Percentiles rank a stretch among this genome's conserved stretches.
Conservation (phyloP, 2,113 vertebrate species). For the Amazona guildingii region DNA sequence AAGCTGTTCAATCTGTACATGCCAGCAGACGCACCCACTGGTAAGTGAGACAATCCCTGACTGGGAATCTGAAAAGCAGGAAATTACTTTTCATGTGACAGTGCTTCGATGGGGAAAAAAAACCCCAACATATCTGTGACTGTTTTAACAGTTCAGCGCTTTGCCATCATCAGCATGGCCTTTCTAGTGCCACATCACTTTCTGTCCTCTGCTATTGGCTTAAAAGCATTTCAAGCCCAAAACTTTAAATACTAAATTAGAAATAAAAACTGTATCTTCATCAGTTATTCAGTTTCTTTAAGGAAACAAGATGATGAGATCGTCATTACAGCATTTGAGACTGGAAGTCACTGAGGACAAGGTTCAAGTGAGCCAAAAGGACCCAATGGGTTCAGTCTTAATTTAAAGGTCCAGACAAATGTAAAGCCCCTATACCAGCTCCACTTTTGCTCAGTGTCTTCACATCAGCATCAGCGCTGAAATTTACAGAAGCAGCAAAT, state of each 20-base stretch:
- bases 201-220: not conserved
- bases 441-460: not conserved
- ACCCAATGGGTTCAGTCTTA: not conserved
- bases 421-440: not conserved
- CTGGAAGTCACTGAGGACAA: not conserved
- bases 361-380: not conserved
- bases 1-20: not conserved
- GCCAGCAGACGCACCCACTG: not conserved
- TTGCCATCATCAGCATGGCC: not conserved
- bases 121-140: accelerated
- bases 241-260: not conserved
- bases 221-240: not conserved
- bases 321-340: not conserved
- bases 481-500: not conserved
- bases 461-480: not conserved
- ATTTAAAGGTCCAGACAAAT: not conserved
- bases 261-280: not conserved
- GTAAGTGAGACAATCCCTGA: not conserved
- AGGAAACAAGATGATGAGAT: not conserved
- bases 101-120: not conserved
- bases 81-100: not conserved
- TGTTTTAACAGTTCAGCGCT: not conserved
- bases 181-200: not conserved
- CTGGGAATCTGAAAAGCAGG: not conserved
- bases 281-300: not conserved